Conservation (phyloP, 2,113 vertebrate genomes). For the Promerops cafer region DNA sequence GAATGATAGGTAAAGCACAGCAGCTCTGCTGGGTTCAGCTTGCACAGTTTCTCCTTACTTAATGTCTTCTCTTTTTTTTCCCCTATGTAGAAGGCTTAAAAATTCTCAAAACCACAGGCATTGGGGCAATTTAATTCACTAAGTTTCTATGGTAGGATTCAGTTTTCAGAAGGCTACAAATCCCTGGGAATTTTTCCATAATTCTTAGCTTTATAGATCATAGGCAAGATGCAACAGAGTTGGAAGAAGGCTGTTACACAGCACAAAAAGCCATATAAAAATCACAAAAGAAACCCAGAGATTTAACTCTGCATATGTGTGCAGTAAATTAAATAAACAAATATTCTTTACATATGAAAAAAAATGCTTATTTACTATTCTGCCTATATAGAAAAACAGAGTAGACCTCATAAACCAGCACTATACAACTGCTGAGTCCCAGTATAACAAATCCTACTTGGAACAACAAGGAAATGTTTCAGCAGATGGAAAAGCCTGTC, state of each 20-base stretch:
- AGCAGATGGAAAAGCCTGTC: background rate
- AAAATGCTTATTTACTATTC: background rate
- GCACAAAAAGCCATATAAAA: background rate
- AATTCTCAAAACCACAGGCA: background rate
- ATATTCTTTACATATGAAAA: background rate
- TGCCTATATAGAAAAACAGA: background rate
- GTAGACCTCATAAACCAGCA: background rate
- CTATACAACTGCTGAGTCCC: fast-evolving
- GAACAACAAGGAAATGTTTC: background rate
- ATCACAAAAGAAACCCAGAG: background rate
- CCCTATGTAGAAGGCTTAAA: background rate
- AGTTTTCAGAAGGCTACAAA: background rate
- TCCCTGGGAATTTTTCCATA: background rate
- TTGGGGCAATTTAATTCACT: background rate
- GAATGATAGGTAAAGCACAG: conserved; percentile 24
- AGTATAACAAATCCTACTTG: background rate
- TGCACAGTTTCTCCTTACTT: background rate
- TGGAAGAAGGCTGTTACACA: background rate
- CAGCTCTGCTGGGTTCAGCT: background rate
- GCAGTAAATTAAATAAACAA: background rate
- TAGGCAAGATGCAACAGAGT: background rate
- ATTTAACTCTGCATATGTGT: background rate
- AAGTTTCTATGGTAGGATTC: background rate
- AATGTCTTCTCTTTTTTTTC: background rate
- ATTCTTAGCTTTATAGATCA: background rate